Percentiles rank a stretch among this genome's conserved stretches.
Conservation (phyloP, 1,140 invertebrate species). For the Drosophila paulistorum region DNA sequence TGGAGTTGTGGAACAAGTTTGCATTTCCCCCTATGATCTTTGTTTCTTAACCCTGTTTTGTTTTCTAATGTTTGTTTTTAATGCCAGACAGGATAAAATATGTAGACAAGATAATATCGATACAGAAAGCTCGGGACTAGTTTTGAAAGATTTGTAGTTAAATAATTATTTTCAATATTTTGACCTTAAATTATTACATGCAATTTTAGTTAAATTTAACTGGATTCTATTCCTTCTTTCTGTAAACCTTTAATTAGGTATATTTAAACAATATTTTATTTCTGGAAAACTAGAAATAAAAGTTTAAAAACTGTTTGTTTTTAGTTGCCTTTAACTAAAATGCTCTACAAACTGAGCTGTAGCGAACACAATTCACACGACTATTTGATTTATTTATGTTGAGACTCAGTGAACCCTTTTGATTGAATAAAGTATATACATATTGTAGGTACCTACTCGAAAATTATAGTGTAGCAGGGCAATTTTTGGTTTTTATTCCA, state of each 20-base stretch:
- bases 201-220: no score
- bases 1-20: conserved; percentile 50
- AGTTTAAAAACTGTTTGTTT: background rate
- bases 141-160: no score
- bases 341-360: conserved; percentile 32
- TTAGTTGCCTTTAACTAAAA: background rate
- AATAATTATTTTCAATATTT: no score
- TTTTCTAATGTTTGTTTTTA: conserved; percentile 46
- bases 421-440: conserved; percentile 63
- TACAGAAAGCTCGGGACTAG: no score
- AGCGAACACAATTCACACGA: conserved; percentile 70
- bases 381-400: conserved; percentile 78
- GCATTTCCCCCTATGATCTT: conserved; percentile 27
- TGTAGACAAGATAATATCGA: conserved; percentile 21
- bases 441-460: conserved; percentile 17
- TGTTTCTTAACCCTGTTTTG: background rate
- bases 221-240: no score
- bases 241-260: background rate
- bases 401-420: conserved; percentile 58
- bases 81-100: conserved; percentile 4
- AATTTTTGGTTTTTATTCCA: conserved; percentile 50
- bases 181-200: no score
- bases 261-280: background rate
- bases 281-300: no score
- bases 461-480: conserved; percentile 66